Conservation (phyloP, 2,113 vertebrate genomes). For the Mobula birostris region DNA sequence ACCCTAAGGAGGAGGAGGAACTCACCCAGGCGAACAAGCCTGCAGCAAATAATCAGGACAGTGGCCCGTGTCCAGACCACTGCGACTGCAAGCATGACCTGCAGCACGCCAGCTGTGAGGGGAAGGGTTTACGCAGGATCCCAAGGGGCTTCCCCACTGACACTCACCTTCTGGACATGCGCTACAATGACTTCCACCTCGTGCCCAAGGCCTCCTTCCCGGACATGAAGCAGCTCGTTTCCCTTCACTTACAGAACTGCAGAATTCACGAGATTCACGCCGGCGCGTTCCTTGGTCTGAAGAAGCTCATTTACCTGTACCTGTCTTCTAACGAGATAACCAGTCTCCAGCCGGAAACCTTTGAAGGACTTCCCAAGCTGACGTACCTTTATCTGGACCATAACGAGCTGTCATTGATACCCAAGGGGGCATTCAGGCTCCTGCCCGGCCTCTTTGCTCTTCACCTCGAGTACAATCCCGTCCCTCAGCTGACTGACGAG, state of each 20-base stretch:
- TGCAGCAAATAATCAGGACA: neutral
- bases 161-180: conserved; percentile 73
- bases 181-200: conserved; percentile 63
- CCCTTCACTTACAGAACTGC: conserved; percentile 81
- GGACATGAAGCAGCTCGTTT: conserved; percentile 62
- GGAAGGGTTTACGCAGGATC: conserved; percentile 61
- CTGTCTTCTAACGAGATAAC: conserved; percentile 76
- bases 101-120: conserved; percentile 69
- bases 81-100: conserved; percentile 65
- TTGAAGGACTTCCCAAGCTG: conserved; percentile 65
- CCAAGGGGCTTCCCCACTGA: conserved; percentile 68
- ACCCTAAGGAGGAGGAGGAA: conserved; percentile 57
- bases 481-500: conserved; percentile 54
- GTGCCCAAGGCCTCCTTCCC: conserved; percentile 67
- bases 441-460: conserved; percentile 75
- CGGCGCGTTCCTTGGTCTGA: conserved; percentile 69
- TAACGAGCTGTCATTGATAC: conserved; percentile 67
- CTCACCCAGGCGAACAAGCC: conserved; percentile 42
- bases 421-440: conserved; percentile 58
- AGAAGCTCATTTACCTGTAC: conserved; percentile 79
- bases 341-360: conserved; percentile 57
- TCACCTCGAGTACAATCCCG: conserved; percentile 73
- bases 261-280: conserved; percentile 57
- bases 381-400: conserved; percentile 81
- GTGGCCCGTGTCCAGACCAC: conserved; percentile 57